phyloP scores from a whole-genome alignment of 2,113 vertebrate genomes.

The Burhinus bistriatus region DNA sequence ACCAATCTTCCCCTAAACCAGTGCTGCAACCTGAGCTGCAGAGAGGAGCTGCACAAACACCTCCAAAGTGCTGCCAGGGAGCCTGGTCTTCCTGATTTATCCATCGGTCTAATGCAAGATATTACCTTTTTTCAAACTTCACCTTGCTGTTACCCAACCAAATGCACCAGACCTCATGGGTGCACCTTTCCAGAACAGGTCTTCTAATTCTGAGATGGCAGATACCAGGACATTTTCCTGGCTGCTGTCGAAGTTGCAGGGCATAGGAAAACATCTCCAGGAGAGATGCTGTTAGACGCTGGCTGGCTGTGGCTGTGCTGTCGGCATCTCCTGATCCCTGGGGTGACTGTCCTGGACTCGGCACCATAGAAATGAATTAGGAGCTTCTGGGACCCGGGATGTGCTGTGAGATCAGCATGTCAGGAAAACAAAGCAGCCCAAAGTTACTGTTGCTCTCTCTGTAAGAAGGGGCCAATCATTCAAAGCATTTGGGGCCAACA shows the following conservation, averaged over 20 bases:
- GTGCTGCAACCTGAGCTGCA: neutral
- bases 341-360: neutral
- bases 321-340: neutral
- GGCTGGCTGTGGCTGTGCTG: neutral
- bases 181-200: neutral
- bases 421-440: neutral
- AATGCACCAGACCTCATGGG: neutral
- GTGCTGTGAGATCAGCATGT: neutral
- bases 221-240: neutral
- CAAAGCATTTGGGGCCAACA: neutral
- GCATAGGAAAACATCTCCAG: neutral
- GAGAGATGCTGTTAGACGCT: neutral
- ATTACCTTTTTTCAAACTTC: neutral
- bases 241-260: neutral
- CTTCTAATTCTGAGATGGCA: neutral
- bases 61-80: neutral
- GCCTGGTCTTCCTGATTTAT: neutral
- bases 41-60: neutral
- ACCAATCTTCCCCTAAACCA: neutral
- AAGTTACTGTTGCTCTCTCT: neutral
- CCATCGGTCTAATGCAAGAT: neutral
- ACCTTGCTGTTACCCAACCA: neutral
- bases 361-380: neutral
- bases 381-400: neutral
- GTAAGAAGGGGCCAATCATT: neutral